Percentiles rank a stretch among this genome's conserved stretches.
Evolutionary conservation across 2,797 vertebrate genomes (phyloP).

Genomic region (Eurystomus glaucurus): DNA sequence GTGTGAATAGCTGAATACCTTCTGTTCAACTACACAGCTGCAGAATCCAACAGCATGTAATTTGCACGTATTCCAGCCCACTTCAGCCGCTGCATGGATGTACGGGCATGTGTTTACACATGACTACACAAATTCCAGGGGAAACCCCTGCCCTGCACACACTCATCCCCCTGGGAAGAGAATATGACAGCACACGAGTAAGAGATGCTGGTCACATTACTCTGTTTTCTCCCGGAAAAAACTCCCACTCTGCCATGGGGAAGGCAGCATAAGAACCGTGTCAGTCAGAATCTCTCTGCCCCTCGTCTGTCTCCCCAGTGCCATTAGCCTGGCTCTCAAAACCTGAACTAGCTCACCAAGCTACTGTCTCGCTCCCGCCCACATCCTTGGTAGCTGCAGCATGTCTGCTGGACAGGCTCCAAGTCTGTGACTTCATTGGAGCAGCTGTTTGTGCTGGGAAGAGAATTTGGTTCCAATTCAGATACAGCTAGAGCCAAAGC

Average conservation of each 20-base stretch:
- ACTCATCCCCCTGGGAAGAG: neutral
- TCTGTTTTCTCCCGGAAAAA: neutral
- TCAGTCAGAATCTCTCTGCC: neutral
- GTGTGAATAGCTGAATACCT: neutral
- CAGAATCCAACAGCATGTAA: neutral
- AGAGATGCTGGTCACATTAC: neutral
- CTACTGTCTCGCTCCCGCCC: neutral
- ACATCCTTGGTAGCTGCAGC: neutral
- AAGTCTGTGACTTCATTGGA: slow-evolving; percentile 13
- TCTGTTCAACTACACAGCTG: neutral
- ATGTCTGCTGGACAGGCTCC: slow-evolving; percentile 13
- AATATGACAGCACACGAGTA: neutral
- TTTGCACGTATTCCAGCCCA: fast-evolving
- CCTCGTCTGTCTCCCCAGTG: neutral
- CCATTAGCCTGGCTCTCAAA: neutral
- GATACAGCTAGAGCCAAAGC: neutral
- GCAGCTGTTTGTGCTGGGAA: slow-evolving; percentile 34
- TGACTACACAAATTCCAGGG: neutral
- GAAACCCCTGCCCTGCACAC: neutral
- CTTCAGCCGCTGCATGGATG: neutral
- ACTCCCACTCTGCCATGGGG: neutral
- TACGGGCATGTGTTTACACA: fast-evolving
- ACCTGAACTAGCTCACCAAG: neutral
- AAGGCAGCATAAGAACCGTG: fast-evolving
- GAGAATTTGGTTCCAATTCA: slow-evolving; percentile 5